Percentiles rank a stretch among this genome's conserved stretches.
Evolutionary conservation across 2,797 vertebrate species (phyloP).

Genomic region (Acanthurus lineatus): DNA sequence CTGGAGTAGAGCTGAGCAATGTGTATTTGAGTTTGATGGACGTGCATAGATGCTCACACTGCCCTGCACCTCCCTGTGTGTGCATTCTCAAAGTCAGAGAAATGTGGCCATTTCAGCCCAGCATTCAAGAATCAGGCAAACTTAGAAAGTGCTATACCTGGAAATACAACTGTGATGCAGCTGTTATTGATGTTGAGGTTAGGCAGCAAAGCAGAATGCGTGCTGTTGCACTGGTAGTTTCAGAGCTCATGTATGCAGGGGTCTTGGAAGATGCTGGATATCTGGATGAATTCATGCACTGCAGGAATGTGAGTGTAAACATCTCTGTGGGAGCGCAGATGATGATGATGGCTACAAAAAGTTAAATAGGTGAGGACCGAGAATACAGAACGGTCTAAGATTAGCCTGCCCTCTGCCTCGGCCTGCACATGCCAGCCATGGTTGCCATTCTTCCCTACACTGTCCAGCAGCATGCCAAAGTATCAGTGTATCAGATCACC

Average conservation of each 20-base stretch:
- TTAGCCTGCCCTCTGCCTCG: conserved; percentile 79
- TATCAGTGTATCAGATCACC: conserved; percentile 55
- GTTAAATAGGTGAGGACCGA: conserved; percentile 57
- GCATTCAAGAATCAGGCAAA: conserved; percentile 31
- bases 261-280: conserved; percentile 30
- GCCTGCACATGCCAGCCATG: conserved; percentile 76
- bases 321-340: conserved; percentile 52
- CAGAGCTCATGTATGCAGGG: conserved; percentile 7
- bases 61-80: not conserved
- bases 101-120: not conserved
- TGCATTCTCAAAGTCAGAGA: conserved; percentile 22
- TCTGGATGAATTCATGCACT: conserved; percentile 27
- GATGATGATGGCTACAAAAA: conserved; percentile 54
- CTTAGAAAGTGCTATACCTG: conserved; percentile 45
- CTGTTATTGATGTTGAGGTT: conserved; percentile 63
- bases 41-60: conserved; percentile 9
- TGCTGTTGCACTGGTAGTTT: conserved; percentile 13
- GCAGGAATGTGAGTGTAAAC: conserved; percentile 68
- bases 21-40: conserved; percentile 11
- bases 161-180: conserved; percentile 53
- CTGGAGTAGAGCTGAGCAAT: not conserved
- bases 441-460: conserved; percentile 73
- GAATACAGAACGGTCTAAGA: conserved; percentile 78
- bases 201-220: conserved; percentile 32
- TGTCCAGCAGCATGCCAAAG: conserved; percentile 62